These are phyloP conservation scores for Myioborus miniatus DNA, from an alignment of 2,797 vertebrate genomes.

Conservation along the genomic window DNA sequence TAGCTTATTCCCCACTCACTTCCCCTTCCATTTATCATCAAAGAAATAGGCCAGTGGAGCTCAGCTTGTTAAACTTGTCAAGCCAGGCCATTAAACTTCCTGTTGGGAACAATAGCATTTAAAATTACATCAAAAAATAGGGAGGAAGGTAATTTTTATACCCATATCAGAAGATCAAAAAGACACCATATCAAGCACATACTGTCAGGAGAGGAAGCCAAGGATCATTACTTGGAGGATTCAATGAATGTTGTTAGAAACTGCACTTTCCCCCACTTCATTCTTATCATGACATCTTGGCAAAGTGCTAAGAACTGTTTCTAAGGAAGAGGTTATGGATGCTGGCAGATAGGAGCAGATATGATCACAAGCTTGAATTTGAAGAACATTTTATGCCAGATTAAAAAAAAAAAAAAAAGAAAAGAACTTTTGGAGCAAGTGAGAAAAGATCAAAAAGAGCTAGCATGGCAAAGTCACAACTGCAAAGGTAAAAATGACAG, in stretches of 20 bases:
- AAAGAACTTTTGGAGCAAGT: neutral
- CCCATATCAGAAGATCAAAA: neutral
- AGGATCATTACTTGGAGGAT: neutral
- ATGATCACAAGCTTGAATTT: neutral
- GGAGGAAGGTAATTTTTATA: neutral
- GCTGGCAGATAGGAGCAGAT: neutral
- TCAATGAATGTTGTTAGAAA: neutral
- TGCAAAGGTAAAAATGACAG: neutral
- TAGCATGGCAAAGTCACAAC: neutral
- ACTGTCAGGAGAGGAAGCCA: neutral
- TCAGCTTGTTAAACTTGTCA: neutral
- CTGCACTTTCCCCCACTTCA: neutral
- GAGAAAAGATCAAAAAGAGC: neutral
- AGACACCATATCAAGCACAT: neutral
- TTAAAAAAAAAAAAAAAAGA: neutral
- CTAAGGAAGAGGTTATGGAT: neutral
- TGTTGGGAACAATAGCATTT: neutral
- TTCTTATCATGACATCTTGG: slow-evolving; percentile 4
- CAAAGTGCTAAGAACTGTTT: neutral
- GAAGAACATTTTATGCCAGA: neutral
- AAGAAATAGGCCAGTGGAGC: neutral
- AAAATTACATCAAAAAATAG: neutral
- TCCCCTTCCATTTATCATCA: neutral
- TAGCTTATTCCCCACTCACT: neutral
- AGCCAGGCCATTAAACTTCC: neutral